Percentiles rank a stretch among this genome's conserved stretches.
phyloP scores from a whole-genome alignment of 2,888 invertebrate species.

The Megalurothrips usitatus region DNA sequence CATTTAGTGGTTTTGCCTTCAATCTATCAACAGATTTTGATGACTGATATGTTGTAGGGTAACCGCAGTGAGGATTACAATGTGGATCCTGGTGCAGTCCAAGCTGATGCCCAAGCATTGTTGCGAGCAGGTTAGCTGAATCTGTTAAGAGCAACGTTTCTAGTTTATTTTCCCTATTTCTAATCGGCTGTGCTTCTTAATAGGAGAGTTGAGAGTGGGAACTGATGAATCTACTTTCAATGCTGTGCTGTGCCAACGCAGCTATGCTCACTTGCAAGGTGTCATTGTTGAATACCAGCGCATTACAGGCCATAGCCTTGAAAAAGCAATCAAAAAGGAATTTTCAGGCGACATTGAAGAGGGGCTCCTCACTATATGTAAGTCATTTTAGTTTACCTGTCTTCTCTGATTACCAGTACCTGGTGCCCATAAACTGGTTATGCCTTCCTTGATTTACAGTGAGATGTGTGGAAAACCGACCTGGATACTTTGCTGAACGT shows the following conservation, averaged over 20 bases:
- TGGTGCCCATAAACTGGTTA: background rate
- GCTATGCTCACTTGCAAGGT: slow-evolving; percentile 59
- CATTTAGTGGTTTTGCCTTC: background rate
- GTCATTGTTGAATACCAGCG: slow-evolving; percentile 67
- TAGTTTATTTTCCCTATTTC: background rate
- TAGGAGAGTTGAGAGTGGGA: slow-evolving; percentile 60
- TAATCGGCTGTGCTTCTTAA: background rate
- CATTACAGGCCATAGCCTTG: slow-evolving; percentile 73
- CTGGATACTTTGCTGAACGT: slow-evolving; percentile 79
- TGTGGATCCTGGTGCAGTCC: slow-evolving; percentile 65
- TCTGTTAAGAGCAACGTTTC: slow-evolving; percentile 13
- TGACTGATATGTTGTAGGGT: slow-evolving; percentile 56
- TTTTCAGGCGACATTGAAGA: slow-evolving; percentile 79
- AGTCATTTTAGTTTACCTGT: slow-evolving; percentile 33
- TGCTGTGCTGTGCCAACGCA: slow-evolving; percentile 74
- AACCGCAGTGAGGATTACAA: slow-evolving; percentile 75
- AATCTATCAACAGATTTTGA: no score
- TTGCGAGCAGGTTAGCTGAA: slow-evolving; percentile 63
- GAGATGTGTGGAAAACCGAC: slow-evolving; percentile 71
- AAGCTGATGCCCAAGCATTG: slow-evolving; percentile 75
- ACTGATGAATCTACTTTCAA: slow-evolving; percentile 87
- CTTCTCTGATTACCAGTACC: background rate
- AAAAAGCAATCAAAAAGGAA: slow-evolving; percentile 73
- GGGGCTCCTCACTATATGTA: slow-evolving; percentile 71
- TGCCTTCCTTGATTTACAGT: slow-evolving; percentile 49